phyloP scores from a whole-genome alignment of 2,113 vertebrate species.

The Apaloderma vittatum region DNA sequence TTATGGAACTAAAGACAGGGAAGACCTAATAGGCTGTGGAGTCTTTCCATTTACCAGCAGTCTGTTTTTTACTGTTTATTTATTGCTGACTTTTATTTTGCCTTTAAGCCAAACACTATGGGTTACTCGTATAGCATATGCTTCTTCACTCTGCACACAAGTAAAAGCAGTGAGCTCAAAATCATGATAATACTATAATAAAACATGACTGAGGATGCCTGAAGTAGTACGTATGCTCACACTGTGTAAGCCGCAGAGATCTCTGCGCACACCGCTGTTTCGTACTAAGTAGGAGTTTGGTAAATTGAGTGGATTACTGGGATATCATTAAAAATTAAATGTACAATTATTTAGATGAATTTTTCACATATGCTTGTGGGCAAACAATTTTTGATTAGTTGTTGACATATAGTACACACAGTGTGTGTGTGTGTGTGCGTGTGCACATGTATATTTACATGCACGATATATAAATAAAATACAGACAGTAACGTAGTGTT shows the following conservation, averaged over 20 bases:
- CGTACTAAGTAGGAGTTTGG: constrained; percentile 8
- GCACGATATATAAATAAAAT: constrained; percentile 73
- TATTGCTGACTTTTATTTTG: constrained; percentile 81
- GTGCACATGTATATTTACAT: constrained; percentile 75
- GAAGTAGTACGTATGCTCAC: constrained; percentile 3
- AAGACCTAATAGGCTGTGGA: neutral
- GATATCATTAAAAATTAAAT: constrained; percentile 76
- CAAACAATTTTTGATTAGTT: constrained; percentile 76
- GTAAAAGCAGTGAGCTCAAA: constrained; percentile 70
- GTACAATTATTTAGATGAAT: constrained; percentile 77
- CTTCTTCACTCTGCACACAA: constrained; percentile 73
- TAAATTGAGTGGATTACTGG: constrained; percentile 47
- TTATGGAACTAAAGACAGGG: neutral
- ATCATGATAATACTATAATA: constrained; percentile 58
- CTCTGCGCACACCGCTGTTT: neutral
- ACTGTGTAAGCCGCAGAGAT: neutral
- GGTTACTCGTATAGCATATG: constrained; percentile 83
- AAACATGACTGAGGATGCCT: constrained; percentile 40
- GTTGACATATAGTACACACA: constrained; percentile 74
- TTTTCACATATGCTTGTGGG: constrained; percentile 75
- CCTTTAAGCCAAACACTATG: constrained; percentile 84
- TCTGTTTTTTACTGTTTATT: constrained; percentile 75
- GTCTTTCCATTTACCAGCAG: constrained; percentile 42
- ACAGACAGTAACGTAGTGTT: constrained; percentile 53
- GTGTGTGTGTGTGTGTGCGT: constrained; percentile 53